These are phyloP conservation scores for Mycalesis mineus DNA, from an alignment of 2,888 invertebrate species.

Conservation along the genomic window DNA sequence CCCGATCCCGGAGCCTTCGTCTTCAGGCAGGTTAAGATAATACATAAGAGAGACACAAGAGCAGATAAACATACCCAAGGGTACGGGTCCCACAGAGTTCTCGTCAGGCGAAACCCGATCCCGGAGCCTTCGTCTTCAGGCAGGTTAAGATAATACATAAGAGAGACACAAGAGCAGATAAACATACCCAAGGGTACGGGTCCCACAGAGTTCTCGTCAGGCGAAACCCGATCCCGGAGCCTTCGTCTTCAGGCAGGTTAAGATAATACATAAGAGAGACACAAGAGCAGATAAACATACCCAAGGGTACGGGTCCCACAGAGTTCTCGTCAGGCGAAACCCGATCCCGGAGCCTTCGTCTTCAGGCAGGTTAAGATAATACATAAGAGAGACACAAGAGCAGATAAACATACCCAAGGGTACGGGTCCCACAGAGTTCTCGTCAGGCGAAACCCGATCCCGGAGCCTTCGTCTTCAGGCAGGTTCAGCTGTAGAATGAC, in stretches of 20 bases:
- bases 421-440: constrained; percentile 89
- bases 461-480: constrained; percentile 78
- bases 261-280: too few relatives aligned
- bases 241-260: too few relatives aligned
- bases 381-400: background rate
- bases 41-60: too few relatives aligned
- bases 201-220: constrained; percentile 87
- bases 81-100: constrained; percentile 89
- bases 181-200: constrained; percentile 87
- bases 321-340: constrained; percentile 84
- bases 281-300: constrained; percentile 52
- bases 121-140: constrained; percentile 78
- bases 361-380: too few relatives aligned
- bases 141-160: too few relatives aligned
- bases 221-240: constrained; percentile 83
- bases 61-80: constrained; percentile 81
- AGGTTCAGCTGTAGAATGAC: constrained; percentile 68
- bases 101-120: constrained; percentile 84
- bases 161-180: background rate
- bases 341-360: constrained; percentile 81
- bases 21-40: too few relatives aligned
- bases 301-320: constrained; percentile 92
- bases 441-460: constrained; percentile 85
- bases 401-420: constrained; percentile 81
- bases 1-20: constrained; percentile 80